Evolutionary conservation across 2,888 invertebrate genomes (phyloP), one percentile per base, ranked within the genome.

Genomic region (Plagodis dolabraria): DNA sequence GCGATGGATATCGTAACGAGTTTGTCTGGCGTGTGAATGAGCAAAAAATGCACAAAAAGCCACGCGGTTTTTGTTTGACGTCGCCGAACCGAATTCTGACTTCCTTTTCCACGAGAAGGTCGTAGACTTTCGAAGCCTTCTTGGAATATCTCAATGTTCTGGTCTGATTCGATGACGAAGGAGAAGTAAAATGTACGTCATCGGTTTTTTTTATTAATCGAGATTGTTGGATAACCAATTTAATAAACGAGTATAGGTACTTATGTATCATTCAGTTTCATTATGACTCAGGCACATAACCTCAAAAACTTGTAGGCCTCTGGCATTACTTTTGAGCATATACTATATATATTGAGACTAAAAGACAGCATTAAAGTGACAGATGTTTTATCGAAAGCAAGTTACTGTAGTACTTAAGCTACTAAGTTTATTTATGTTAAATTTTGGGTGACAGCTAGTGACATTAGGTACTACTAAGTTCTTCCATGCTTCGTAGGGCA

Each of bases 1-100:
- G 60, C 22, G 75, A 77, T 78, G 60, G 50, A 67, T 73, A 75
- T 77, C 69, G 57, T 57, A 74, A 76, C 74, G 50, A 70, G 75
- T 74, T 75, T 68, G 60, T 64, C 64, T 70, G 67, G 70, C 65
- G 65, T 61, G 12, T 12, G 42, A 6, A 42, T 38, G 7, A 38
- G 38, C 9, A 67, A 61, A 75, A 75, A 76, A 74, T 47, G 52
- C 35, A 60, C 65, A 73, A 54, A 58, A 59, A 63, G 61, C 60
- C 57, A 56, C 46, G 12, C 12, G 48, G 47, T 54, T 56, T 22
- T 49, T 11, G 35, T 8, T 47, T 48, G 33, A 43, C 22, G 47
- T 34, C 11, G 42, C 7, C 35, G 34, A 22, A 59, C 42, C 38
- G 9, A 36, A 36, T 49, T 55, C 43, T 33, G 10, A 12, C 43